Evolutionary conservation across 2,888 invertebrate species (phyloP).

Genomic region (Ethmia dodecea): DNA sequence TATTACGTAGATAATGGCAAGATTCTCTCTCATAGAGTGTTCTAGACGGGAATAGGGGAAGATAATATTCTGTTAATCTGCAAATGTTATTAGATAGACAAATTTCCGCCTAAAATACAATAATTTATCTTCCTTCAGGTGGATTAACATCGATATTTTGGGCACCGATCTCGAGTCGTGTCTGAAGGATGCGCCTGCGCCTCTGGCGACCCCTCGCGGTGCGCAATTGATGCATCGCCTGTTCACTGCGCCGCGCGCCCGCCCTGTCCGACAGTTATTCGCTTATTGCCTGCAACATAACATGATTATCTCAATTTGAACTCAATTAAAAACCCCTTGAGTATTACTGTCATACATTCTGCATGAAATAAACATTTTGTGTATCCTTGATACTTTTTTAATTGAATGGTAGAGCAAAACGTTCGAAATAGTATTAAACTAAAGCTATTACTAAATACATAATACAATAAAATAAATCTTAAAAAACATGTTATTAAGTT

Average conservation of each 20-base stretch:
- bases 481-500: constrained; percentile 18
- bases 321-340: not conserved
- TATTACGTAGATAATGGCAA: no score
- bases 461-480: constrained; percentile 1
- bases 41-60: no score
- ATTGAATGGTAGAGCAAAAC: not conserved
- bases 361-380: not conserved
- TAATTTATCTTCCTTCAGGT: no score
- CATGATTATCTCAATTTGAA: constrained; percentile 18
- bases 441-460: no score
- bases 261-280: constrained; percentile 13
- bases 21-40: no score
- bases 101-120: no score
- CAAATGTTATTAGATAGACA: no score
- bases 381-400: not conserved
- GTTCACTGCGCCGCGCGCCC: constrained; percentile 31
- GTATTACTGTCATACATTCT: no score
- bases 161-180: not conserved
- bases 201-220: constrained; percentile 61
- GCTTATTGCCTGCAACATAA: constrained; percentile 27
- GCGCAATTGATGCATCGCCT: constrained; percentile 69
- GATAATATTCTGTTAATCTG: no score
- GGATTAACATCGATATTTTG: constrained; percentile 3
- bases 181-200: constrained; percentile 32
- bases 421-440: no score